Percentiles rank a stretch among this genome's conserved stretches.
Conservation (phyloP, 2,113 vertebrate genomes). For the Microcebus lehilahytsara region DNA sequence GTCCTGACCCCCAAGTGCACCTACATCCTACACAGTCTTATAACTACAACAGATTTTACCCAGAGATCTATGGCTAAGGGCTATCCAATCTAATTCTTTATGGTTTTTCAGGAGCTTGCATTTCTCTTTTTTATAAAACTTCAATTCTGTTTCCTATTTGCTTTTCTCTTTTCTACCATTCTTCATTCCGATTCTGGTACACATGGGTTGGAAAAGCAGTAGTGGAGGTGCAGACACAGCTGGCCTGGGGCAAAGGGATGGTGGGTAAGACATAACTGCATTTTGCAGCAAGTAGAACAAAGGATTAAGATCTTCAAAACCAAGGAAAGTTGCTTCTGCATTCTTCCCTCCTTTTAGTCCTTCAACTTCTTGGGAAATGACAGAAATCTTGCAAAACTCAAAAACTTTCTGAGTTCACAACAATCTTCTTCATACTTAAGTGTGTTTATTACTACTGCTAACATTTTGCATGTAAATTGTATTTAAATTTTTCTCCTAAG, state of each 20-base stretch:
- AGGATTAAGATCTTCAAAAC: conserved; percentile 42
- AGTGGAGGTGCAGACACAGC: neutral
- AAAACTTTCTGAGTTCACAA: conserved; percentile 5
- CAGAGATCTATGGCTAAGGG: neutral
- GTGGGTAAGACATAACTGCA: neutral
- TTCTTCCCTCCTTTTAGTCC: neutral
- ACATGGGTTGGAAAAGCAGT: neutral
- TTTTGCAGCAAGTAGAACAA: conserved; percentile 35
- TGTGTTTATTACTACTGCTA: conserved; percentile 5
- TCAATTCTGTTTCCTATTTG: neutral
- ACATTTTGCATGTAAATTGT: conserved; percentile 26
- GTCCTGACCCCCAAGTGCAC: neutral
- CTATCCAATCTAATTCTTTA: neutral
- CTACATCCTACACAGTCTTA: neutral
- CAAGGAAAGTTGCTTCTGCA: neutral
- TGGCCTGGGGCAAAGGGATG: neutral
- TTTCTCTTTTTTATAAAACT: neutral
- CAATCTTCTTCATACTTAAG: neutral
- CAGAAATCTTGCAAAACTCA: neutral
- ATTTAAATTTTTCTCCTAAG: conserved; percentile 18
- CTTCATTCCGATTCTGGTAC: neutral
- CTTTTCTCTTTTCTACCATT: neutral
- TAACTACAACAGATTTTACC: neutral
- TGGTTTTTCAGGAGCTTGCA: neutral
- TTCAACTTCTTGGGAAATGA: conserved; percentile 5